A percentile compares a stretch with the other conserved stretches of the same genome.
These are phyloP conservation scores for Nesometra sesokonis DNA, from an alignment of 35 echinoderm and acorn worm species.

Conservation along the genomic window DNA sequence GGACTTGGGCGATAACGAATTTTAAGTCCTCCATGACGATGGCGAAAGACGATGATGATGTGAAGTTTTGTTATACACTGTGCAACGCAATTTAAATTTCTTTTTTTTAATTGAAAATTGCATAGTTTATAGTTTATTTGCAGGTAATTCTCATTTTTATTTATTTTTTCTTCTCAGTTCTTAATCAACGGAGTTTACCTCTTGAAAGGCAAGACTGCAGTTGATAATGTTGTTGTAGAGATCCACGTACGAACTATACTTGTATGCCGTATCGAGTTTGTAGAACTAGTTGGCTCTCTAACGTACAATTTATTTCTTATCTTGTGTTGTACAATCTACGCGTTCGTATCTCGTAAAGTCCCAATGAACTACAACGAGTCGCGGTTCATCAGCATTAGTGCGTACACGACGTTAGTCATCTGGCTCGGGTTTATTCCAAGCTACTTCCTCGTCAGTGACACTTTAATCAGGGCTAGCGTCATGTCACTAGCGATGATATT, in stretches of 20 bases:
- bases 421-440: slow-evolving; percentile 57
- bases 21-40: too few species aligned
- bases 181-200: background rate
- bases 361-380: slow-evolving; percentile 74
- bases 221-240: background rate
- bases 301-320: slow-evolving; percentile 47
- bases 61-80: too few species aligned
- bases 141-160: too few species aligned
- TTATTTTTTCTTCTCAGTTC: background rate
- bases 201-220: background rate
- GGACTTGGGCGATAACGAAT: too few species aligned
- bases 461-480: slow-evolving; percentile 23
- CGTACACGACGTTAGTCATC: slow-evolving; percentile 55
- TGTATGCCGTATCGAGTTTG: slow-evolving; percentile 10
- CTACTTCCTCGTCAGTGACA: slow-evolving; percentile 25
- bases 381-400: slow-evolving; percentile 52
- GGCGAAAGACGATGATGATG: too few species aligned
- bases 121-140: too few species aligned
- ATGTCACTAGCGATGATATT: slow-evolving; percentile 41
- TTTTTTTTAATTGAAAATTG: too few species aligned
- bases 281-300: slow-evolving; percentile 39
- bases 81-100: too few species aligned
- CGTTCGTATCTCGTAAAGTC: slow-evolving; percentile 50
- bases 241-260: background rate
- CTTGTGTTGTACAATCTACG: slow-evolving; percentile 16